Conservation (phyloP, 1,140 invertebrate species). For the Papilio glaucus region DNA sequence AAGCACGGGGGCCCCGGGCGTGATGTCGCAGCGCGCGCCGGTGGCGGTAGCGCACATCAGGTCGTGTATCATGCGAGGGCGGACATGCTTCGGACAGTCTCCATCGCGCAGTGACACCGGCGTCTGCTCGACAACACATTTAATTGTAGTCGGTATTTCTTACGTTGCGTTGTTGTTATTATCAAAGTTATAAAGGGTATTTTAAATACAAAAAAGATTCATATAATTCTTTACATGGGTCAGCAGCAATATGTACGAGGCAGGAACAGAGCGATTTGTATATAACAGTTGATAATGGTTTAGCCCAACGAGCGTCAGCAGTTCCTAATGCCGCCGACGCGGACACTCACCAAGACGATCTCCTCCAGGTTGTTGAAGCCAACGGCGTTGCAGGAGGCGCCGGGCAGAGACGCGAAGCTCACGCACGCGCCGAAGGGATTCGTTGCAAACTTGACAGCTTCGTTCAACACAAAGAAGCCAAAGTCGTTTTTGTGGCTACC, state of each 20-base stretch:
- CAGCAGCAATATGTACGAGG: too few species aligned
- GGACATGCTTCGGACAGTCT: background rate
- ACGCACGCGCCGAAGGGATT: background rate
- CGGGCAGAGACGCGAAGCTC: background rate
- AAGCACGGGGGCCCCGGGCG: constrained; percentile 14
- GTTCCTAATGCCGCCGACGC: too few species aligned
- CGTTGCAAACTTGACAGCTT: background rate
- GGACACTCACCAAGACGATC: constrained; percentile 5
- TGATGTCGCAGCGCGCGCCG: background rate
- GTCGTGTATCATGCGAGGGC: background rate
- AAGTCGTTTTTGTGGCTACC: background rate
- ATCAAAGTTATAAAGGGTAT: too few species aligned
- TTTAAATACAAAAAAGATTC: too few species aligned
- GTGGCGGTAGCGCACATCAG: background rate
- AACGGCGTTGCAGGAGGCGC: background rate
- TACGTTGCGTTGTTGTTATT: background rate
- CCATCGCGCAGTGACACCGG: constrained; percentile 2
- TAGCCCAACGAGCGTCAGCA: too few species aligned
- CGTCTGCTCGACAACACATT: background rate
- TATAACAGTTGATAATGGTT: too few species aligned
- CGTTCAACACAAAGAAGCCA: background rate
- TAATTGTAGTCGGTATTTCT: background rate
- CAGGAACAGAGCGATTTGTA: too few species aligned
- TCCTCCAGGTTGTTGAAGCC: background rate
- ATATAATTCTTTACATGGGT: too few species aligned